Percentiles rank a stretch among this genome's conserved stretches.
phyloP scores from a whole-genome alignment of 2,888 invertebrate species.

The Tuta absoluta region DNA sequence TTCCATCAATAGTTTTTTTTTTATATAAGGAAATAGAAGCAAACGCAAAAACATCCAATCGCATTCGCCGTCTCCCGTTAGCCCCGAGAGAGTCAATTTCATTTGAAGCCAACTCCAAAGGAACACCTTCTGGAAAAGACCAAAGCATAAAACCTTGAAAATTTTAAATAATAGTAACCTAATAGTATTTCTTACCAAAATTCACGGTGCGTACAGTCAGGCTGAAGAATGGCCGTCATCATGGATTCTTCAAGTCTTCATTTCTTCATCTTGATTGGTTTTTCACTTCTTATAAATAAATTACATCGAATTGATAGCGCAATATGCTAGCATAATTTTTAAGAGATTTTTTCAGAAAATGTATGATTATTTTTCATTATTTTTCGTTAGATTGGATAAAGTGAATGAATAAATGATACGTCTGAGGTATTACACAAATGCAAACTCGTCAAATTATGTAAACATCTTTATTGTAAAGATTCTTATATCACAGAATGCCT shows the following conservation, averaged over 20 bases:
- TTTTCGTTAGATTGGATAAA: neutral
- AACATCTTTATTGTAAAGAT: neutral
- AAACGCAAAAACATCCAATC: conserved; percentile 28
- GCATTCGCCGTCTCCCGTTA: conserved; percentile 33
- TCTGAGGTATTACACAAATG: conserved; percentile 16
- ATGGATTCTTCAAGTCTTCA: conserved; percentile 16
- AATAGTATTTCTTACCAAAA: conserved; percentile 48
- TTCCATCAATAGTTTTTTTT: neutral
- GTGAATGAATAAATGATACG: neutral
- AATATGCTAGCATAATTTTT: conserved; percentile 2
- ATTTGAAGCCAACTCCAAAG: conserved; percentile 28
- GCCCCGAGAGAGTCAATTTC: conserved; percentile 23
- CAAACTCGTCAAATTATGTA: neutral
- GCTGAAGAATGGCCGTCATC: conserved; percentile 11
- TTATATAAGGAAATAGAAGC: neutral
- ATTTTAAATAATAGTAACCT: conserved; percentile 34
- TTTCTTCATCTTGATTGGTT: conserved; percentile 11
- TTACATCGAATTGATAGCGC: conserved; percentile 13
- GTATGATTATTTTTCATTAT: neutral
- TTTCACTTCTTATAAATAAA: conserved; percentile 31
- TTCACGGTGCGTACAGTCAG: conserved; percentile 39
- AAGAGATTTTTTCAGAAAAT: neutral
- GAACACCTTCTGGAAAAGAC: conserved; percentile 65
- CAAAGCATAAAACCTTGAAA: conserved; percentile 71
- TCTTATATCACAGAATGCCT: neutral